A percentile compares a stretch with the other conserved stretches of the same genome.
These are phyloP conservation scores for Cotesia typhae DNA, from an alignment of 1,140 invertebrate species.

Conservation along the genomic window DNA sequence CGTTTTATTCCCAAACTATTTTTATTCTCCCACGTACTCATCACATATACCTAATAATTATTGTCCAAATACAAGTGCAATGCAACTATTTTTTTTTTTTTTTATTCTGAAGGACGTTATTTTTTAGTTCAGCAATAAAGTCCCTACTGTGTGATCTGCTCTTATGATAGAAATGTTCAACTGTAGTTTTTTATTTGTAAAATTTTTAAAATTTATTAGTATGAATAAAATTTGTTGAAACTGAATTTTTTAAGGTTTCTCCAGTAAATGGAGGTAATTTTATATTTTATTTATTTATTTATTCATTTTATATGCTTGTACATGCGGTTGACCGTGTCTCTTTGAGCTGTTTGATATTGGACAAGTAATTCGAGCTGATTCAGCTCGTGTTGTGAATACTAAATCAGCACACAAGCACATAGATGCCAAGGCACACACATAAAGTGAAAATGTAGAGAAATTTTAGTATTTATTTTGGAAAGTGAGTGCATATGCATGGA, in stretches of 20 bases:
- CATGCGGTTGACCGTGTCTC: constrained; percentile 12
- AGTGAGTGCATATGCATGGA: too few species aligned
- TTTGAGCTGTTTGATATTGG: constrained; percentile 22
- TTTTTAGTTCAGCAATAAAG: constrained; percentile 1
- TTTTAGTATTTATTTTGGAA: too few species aligned
- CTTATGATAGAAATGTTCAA: constrained; percentile 49
- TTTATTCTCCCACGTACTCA: neutral
- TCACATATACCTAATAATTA: constrained; percentile 14
- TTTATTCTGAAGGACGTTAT: neutral
- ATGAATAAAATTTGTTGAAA: constrained; percentile 15
- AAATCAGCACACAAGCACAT: neutral
- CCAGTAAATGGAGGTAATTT: neutral
- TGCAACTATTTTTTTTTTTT: neutral
- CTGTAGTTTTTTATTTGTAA: constrained; percentile 42
- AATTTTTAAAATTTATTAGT: constrained; percentile 19
- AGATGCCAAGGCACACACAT: too few species aligned
- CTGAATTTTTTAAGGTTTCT: neutral
- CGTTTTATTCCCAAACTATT: neutral
- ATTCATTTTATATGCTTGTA: too few species aligned
- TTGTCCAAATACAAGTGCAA: constrained; percentile 22
- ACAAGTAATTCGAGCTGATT: neutral
- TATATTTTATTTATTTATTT: neutral
- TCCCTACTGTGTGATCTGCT: neutral
- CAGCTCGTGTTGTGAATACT: constrained; percentile 17
- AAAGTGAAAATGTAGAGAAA: too few species aligned